Percentiles rank a stretch among this genome's conserved stretches.
Conservation (phyloP, 1,140 invertebrate species). For the Drosophila burlai region DNA sequence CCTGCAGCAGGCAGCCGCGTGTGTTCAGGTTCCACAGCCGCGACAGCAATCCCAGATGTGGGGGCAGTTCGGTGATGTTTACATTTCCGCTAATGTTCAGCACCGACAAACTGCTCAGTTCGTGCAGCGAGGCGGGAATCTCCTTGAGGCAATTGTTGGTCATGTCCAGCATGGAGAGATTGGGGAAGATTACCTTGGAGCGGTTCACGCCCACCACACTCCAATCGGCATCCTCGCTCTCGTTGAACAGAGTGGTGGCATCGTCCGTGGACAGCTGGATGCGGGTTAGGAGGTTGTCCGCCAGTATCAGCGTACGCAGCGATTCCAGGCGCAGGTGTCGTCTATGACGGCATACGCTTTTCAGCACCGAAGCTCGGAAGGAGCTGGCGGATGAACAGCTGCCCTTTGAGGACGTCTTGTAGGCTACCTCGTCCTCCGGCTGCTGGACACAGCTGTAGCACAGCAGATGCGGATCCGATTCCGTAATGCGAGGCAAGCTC, state of each 20-base stretch:
- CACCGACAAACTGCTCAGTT: constrained; percentile 95
- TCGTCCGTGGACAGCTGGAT: constrained; percentile 93
- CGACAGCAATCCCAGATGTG: constrained; percentile 96
- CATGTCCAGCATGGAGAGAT: constrained; percentile 97
- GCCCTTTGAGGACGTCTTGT: constrained; percentile 52
- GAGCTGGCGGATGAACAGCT: constrained; percentile 78
- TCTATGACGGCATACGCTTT: constrained; percentile 93
- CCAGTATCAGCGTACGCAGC: constrained; percentile 88
- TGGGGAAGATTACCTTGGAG: constrained; percentile 94
- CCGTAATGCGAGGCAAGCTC: constrained; percentile 90
- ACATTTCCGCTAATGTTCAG: constrained; percentile 96
- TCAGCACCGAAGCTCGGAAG: constrained; percentile 90
- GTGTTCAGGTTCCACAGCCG: constrained; percentile 98
- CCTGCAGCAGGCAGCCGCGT: constrained; percentile 94
- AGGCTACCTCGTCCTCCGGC: constrained; percentile 86
- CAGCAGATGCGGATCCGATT: constrained; percentile 87
- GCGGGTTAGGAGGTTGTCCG: constrained; percentile 92
- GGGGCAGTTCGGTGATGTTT: constrained; percentile 94
- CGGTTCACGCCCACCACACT: constrained; percentile 86
- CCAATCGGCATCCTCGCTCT: constrained; percentile 83
- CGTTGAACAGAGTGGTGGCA: constrained; percentile 85
- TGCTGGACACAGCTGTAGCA: constrained; percentile 86
- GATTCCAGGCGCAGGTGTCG: constrained; percentile 89
- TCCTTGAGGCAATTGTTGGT: constrained; percentile 93
- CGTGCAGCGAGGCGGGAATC: constrained; percentile 94